Evolutionary conservation across 1,140 invertebrate genomes (phyloP).

Genomic region (Batillaria attramentaria): DNA sequence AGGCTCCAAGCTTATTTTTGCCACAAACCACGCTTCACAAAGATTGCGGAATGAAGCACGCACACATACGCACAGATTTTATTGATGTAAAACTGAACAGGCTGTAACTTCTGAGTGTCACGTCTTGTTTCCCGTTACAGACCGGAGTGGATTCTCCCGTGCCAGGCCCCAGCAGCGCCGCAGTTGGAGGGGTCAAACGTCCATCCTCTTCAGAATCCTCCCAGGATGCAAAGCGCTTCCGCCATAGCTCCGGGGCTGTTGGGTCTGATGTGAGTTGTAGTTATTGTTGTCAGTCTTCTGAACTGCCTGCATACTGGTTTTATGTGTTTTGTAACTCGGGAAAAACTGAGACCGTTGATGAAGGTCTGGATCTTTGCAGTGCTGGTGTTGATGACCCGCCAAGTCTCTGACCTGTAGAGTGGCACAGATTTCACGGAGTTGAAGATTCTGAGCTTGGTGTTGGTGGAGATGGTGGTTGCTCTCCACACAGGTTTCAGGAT

Average conservation of each 20-base stretch:
- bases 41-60: not conserved
- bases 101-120: not conserved
- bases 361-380: too few species aligned
- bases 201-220: slow-evolving; percentile 53
- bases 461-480: too few species aligned
- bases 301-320: too few species aligned
- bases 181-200: slow-evolving; percentile 29
- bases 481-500: too few species aligned
- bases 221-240: slow-evolving; percentile 55
- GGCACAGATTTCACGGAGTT: too few species aligned
- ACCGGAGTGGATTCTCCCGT: slow-evolving; percentile 9
- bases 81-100: not conserved
- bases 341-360: too few species aligned
- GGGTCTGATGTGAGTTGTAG: slow-evolving; percentile 15
- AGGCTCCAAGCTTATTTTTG: too few species aligned
- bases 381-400: too few species aligned
- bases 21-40: not conserved
- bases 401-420: too few species aligned
- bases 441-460: too few species aligned
- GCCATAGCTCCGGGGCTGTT: slow-evolving; percentile 56
- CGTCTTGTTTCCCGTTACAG: not conserved
- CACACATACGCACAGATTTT: not conserved
- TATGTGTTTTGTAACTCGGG: too few species aligned
- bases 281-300: too few species aligned
- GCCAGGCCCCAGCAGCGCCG: not conserved